Evolutionary conservation across 2,113 vertebrate genomes (phyloP).

Genomic region (Chaenogobius annularis): DNA sequence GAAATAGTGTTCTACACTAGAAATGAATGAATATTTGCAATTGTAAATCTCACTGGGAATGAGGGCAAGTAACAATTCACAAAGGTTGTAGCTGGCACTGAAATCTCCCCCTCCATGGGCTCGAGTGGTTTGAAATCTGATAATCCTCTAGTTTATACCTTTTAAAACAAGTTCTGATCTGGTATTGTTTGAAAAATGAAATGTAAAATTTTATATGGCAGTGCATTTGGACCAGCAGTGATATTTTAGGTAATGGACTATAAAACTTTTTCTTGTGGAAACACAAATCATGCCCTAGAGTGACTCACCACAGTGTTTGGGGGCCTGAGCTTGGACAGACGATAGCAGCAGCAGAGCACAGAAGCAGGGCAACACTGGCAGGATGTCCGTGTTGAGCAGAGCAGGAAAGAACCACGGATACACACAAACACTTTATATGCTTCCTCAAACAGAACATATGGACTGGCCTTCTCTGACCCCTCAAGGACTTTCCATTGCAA

Average conservation of each 20-base stretch:
- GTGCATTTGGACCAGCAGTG: too few relatives aligned
- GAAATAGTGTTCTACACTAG: too few relatives aligned
- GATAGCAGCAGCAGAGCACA: not conserved
- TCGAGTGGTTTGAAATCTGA: too few relatives aligned
- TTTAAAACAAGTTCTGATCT: too few relatives aligned
- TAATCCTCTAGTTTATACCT: too few relatives aligned
- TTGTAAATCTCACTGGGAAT: too few relatives aligned
- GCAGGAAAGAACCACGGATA: not conserved
- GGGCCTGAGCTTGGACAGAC: not conserved
- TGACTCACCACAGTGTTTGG: conserved; percentile 4
- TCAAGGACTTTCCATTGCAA: not conserved
- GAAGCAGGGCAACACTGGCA: not conserved
- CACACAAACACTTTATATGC: not conserved
- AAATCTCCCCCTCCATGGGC: too few relatives aligned
- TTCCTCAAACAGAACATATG: not conserved
- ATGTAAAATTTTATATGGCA: too few relatives aligned
- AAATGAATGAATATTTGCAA: too few relatives aligned
- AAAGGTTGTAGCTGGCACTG: too few relatives aligned
- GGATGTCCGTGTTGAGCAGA: not conserved
- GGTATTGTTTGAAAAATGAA: not conserved
- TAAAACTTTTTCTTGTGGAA: not conserved
- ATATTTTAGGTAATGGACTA: not conserved
- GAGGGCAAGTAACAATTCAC: too few relatives aligned
- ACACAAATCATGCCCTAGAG: not conserved
- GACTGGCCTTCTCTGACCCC: not conserved